These are phyloP conservation scores for Liodrosophila aerea DNA, from an alignment of 2,888 invertebrate species.

Conservation along the genomic window DNA sequence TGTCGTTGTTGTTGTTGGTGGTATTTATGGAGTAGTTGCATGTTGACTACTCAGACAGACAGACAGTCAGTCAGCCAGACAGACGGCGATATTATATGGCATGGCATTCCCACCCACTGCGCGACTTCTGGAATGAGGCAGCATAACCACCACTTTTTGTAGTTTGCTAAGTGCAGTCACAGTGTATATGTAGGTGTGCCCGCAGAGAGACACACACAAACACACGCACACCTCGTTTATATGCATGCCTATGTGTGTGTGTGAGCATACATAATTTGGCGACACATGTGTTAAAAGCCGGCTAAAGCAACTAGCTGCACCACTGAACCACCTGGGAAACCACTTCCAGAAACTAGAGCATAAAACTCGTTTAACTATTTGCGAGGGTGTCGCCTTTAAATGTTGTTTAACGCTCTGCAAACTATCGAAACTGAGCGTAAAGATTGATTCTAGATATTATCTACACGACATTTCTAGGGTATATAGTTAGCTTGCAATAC, in stretches of 20 bases:
- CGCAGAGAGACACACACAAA: too few species aligned
- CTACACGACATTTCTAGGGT: too few species aligned
- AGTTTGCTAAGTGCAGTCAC: conserved; percentile 15
- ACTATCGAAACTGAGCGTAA: too few species aligned
- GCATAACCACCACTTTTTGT: not conserved
- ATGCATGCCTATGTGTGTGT: conserved; percentile 5
- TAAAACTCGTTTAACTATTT: conserved; percentile 33
- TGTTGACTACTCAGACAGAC: conserved; percentile 34
- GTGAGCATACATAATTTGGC: conserved; percentile 59
- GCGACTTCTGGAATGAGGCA: not conserved
- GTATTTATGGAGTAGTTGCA: conserved; percentile 68
- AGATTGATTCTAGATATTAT: too few species aligned
- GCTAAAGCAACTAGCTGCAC: conserved; percentile 16
- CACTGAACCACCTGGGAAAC: conserved; percentile 47
- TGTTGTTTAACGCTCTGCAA: not conserved
- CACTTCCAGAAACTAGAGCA: conserved; percentile 40
- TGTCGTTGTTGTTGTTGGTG: conserved; percentile 44
- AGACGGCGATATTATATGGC: not conserved
- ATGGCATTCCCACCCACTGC: conserved; percentile 8
- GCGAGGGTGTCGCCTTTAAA: conserved; percentile 32
- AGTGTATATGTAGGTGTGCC: not conserved
- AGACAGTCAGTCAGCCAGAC: not conserved
- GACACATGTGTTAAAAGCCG: conserved; percentile 33
- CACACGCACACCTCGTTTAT: too few species aligned
- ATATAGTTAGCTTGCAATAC: too few species aligned